A percentile compares a stretch with the other conserved stretches of the same genome.
Conservation (phyloP, 2,113 vertebrate species). For the Limanda limanda region DNA sequence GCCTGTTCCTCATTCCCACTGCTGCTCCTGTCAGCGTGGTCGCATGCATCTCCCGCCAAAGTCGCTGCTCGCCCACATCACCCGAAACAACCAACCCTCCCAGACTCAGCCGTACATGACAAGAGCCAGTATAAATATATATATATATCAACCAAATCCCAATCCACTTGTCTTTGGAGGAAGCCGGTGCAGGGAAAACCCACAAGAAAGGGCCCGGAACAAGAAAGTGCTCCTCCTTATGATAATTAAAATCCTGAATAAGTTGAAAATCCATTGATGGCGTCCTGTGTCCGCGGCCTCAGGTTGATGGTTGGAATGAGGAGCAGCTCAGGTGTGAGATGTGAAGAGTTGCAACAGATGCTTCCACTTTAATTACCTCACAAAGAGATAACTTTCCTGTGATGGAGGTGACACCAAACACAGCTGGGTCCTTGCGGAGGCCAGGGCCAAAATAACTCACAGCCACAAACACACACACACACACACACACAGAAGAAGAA, state of each 20-base stretch:
- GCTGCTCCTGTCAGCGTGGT: neutral
- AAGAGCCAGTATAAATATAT: no score
- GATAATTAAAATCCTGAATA: no score
- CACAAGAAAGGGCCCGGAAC: no score
- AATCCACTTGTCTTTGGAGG: no score
- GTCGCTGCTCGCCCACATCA: no score
- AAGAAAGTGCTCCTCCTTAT: no score
- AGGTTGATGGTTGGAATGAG: conserved; percentile 34
- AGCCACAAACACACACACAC: conserved; percentile 31
- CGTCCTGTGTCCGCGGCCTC: neutral
- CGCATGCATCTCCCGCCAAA: no score
- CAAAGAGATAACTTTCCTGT: conserved; percentile 67
- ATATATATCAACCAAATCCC: no score
- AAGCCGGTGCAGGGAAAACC: no score
- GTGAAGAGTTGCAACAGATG: conserved; percentile 60
- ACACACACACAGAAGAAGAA: neutral
- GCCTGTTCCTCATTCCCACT: neutral
- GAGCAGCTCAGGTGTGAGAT: conserved; percentile 65
- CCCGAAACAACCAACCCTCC: no score
- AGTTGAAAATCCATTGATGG: neutral
- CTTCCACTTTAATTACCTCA: conserved; percentile 76
- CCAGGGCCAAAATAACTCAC: conserved; percentile 46
- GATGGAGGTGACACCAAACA: conserved; percentile 63
- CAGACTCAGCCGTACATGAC: no score
- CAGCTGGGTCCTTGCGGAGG: conserved; percentile 75